phyloP scores from a whole-genome alignment of 2,113 vertebrate genomes.

The Cryptoleucopteryx plumbea region DNA sequence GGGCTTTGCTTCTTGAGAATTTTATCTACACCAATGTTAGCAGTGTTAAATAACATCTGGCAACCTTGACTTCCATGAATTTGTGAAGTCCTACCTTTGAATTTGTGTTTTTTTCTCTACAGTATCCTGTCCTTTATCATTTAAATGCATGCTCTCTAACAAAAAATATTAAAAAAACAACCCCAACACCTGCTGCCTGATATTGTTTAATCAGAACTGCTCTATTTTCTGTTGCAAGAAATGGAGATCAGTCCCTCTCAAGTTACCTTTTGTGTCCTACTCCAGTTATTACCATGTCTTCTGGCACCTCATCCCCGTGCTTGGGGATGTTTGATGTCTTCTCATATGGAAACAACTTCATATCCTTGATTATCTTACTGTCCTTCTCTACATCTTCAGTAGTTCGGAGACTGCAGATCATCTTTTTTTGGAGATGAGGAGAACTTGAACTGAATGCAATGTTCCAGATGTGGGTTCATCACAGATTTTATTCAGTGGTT shows the following conservation, averaged over 20 bases:
- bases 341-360: not conserved
- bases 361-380: not conserved
- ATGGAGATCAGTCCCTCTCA: not conserved
- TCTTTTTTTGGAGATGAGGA: not conserved
- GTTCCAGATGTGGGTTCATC: not conserved
- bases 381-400: not conserved
- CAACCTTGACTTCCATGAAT: not conserved
- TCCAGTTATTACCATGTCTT: not conserved
- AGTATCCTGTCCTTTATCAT: not conserved
- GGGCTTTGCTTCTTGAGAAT: not conserved
- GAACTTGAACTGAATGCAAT: not conserved
- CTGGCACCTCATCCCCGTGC: not conserved
- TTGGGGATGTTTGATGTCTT: not conserved
- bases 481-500: not conserved
- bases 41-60: not conserved
- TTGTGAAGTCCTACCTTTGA: not conserved
- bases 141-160: not conserved
- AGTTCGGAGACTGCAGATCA: not conserved
- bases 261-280: not conserved
- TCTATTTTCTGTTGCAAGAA: not conserved
- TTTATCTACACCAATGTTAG: not conserved
- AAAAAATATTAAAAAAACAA: not conserved
- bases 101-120: not conserved
- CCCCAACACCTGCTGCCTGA: not conserved
- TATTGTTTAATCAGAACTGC: not conserved